A percentile compares a stretch with the other conserved stretches of the same genome.
Evolutionary conservation across 2,113 vertebrate genomes (phyloP).

Genomic region (Phaetusa simplex): DNA sequence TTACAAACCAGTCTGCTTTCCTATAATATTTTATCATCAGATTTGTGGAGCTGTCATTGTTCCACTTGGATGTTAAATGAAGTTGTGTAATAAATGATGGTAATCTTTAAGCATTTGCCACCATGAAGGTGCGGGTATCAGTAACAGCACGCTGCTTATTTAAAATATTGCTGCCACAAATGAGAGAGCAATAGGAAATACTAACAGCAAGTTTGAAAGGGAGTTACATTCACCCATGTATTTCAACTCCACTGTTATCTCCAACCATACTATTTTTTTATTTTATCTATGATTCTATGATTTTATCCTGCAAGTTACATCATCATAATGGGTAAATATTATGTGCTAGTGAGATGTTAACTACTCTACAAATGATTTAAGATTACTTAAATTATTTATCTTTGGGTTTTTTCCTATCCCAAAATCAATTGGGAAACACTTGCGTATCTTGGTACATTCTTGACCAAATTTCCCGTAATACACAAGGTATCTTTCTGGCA

Average conservation of each 20-base stretch:
- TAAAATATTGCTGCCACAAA: background rate
- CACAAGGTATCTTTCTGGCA: background rate
- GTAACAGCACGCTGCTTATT: background rate
- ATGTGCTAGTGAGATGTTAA: background rate
- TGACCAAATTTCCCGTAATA: background rate
- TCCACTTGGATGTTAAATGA: background rate
- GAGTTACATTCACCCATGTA: background rate
- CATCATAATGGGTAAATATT: background rate
- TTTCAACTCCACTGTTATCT: background rate
- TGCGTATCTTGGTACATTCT: background rate
- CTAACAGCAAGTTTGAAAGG: background rate
- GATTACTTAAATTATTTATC: background rate
- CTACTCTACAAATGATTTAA: background rate
- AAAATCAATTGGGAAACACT: background rate
- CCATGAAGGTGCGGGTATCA: background rate
- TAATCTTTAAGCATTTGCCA: background rate
- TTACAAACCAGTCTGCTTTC: background rate
- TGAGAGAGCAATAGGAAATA: background rate
- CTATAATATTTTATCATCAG: background rate
- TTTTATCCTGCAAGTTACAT: background rate
- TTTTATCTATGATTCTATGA: background rate
- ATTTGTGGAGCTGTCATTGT: background rate
- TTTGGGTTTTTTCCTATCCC: background rate
- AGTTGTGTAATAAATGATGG: background rate
- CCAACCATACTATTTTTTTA: background rate